Base-by-base conservation (phyloP, 1,140 invertebrate species). In the Tribolium madens region DNA sequence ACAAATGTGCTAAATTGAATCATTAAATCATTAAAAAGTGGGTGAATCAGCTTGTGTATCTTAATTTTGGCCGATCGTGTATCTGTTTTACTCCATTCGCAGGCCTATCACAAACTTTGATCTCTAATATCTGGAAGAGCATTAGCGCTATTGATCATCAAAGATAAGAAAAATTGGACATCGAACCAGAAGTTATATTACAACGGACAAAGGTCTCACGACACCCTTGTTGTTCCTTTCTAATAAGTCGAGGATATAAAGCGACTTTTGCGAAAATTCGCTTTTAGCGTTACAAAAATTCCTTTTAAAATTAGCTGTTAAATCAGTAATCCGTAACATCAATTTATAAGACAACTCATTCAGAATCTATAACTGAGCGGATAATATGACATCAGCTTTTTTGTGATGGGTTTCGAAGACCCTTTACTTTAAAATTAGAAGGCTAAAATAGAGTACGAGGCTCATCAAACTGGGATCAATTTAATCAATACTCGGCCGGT, bases 101-200 rank as follows among this genome's bases (percentile, higher is more conserved):
- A 64, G n/a, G 57, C 18, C 57, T 33, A 64, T 15, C 57, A 26
- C 14, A 64, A 64, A 64, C 26, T 64, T 64, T 64, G 57, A 64
- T 64, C 57, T 64, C 57, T 64, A 64, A 64, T 64, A 64, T 64
- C 21, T 64, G 21, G 18, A 13, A 26, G n/a, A 33, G 57, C 57
- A 64, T 64, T 64, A 64, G 26, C 57, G 26, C 57, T 64, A 64
- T 64, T 64, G 57, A 64, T 64, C 57, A 64, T 64, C 57, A 64
- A 64, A 64, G 21, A 64, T 64, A 64, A 64, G 57, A 64, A 64
- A 64, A 33, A 64, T 64, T 64, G 57, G 57, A 64, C 31, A 33
- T 26, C 21, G 52, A 64, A 64, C 10, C 21, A 64, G n/a, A 64
- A 33, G 57, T 64, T 64, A 64, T 64, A 64, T 64, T 64, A 64